phyloP scores from a whole-genome alignment of 2,113 vertebrate species.

The Gyps fulvus region DNA sequence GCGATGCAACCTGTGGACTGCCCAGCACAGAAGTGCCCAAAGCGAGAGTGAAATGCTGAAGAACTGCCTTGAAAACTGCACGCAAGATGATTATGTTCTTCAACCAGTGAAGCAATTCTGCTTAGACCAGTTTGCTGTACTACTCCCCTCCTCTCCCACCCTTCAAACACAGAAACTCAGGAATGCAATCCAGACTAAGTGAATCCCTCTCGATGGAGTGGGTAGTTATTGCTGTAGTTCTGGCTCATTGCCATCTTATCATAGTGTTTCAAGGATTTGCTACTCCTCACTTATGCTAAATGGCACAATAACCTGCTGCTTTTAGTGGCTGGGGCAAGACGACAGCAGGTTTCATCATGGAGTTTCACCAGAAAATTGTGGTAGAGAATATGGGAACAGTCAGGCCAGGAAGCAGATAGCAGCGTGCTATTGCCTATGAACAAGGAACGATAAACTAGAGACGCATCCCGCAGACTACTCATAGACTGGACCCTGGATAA shows the following conservation, averaged over 20 bases:
- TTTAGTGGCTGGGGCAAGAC: background rate
- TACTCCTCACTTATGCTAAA: background rate
- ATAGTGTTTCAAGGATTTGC: background rate
- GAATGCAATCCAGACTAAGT: background rate
- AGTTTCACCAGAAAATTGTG: background rate
- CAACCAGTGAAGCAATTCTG: background rate
- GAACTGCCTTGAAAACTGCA: background rate
- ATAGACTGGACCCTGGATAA: background rate
- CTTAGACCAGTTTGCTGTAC: background rate
- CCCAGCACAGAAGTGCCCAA: background rate
- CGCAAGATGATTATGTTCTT: background rate
- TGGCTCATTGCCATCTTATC: rapidly evolving
- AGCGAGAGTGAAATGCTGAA: background rate
- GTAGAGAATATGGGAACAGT: background rate
- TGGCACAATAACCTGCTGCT: background rate
- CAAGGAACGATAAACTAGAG: rapidly evolving
- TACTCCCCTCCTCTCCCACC: background rate
- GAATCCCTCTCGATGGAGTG: rapidly evolving
- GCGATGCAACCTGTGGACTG: background rate
- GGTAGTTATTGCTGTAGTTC: background rate
- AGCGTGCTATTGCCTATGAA: background rate
- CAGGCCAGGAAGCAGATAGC: background rate
- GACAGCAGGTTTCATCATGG: background rate
- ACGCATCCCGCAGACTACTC: background rate
- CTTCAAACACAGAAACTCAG: background rate